phyloP scores from a whole-genome alignment of 2,113 vertebrate species.

The Brachyistius frenatus region DNA sequence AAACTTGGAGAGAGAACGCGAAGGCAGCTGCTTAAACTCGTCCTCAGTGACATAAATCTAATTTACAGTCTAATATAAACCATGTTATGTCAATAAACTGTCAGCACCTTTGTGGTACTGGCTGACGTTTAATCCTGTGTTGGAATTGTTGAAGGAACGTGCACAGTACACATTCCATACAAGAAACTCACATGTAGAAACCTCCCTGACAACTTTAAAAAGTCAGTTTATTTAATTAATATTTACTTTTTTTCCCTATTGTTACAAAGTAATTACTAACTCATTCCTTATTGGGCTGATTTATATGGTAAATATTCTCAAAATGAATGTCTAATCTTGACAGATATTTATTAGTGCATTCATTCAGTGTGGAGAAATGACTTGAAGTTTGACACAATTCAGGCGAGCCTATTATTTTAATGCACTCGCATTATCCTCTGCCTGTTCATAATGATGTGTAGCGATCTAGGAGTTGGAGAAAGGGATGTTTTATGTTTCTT shows the following conservation, averaged over 20 bases:
- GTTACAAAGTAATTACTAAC: slow-evolving; percentile 10
- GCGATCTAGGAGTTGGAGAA: slow-evolving; percentile 43
- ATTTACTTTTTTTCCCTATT: background rate
- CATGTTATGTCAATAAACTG: background rate
- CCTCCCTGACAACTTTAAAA: background rate
- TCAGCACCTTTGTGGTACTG: background rate
- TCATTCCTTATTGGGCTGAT: too few species aligned
- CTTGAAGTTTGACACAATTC: slow-evolving; percentile 35
- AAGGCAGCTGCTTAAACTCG: slow-evolving; percentile 47
- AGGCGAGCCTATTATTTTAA: slow-evolving; percentile 66
- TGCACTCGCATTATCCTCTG: slow-evolving; percentile 56
- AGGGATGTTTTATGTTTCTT: slow-evolving; percentile 50
- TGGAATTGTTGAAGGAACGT: background rate
- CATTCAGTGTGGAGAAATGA: background rate
- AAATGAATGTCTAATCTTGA: slow-evolving; percentile 16
- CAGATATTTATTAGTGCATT: slow-evolving; percentile 39
- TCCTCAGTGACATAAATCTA: slow-evolving; percentile 30
- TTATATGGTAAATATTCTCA: slow-evolving; percentile 7
- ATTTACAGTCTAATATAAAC: slow-evolving; percentile 6
- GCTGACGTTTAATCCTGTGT: background rate
- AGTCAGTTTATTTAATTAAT: background rate
- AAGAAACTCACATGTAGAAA: background rate
- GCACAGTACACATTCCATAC: background rate
- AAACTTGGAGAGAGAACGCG: slow-evolving; percentile 21
- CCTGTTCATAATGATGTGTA: slow-evolving; percentile 56